These are phyloP conservation scores for Paramuricea clavata DNA, from an alignment of 92 coral and sea anemone species.

Conservation along the genomic window DNA sequence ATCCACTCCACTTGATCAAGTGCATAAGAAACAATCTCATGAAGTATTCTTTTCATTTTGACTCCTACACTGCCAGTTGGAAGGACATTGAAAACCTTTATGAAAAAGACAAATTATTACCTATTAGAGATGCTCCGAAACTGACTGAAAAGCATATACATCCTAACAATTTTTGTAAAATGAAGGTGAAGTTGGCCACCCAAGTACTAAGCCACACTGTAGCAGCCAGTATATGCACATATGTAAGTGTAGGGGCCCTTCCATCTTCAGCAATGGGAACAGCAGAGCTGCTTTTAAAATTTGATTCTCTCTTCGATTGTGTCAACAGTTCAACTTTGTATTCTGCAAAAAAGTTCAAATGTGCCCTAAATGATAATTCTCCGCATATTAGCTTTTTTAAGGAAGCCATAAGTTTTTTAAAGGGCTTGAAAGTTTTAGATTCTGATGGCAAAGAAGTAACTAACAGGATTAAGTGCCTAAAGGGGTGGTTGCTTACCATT, in stretches of 20 bases:
- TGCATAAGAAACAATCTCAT: slow-evolving; percentile 24
- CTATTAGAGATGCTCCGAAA: slow-evolving; percentile 16
- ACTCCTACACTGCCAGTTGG: not conserved
- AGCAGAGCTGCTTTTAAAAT: not conserved
- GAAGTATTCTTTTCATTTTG: slow-evolving; percentile 1
- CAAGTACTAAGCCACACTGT: slow-evolving; percentile 42
- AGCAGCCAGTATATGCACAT: not conserved
- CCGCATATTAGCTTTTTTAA: slow-evolving; percentile 15
- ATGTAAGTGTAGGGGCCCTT: not conserved
- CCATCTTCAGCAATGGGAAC: not conserved
- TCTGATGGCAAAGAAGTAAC: slow-evolving; percentile 12
- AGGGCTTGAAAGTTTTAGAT: not conserved
- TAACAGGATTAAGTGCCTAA: slow-evolving; percentile 16
- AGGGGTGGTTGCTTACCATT: slow-evolving; percentile 27
- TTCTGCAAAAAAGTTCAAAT: slow-evolving; percentile 3
- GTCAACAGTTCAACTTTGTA: slow-evolving; percentile 13
- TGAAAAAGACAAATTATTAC: not conserved
- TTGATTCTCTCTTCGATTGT: slow-evolving; percentile 1
- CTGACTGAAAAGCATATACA: slow-evolving; percentile 32
- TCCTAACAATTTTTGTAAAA: slow-evolving; percentile 15
- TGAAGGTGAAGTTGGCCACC: slow-evolving; percentile 45
- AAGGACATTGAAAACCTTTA: slow-evolving; percentile 4
- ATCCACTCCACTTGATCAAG: slow-evolving; percentile 26
- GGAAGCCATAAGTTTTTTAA: not conserved
- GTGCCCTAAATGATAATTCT: slow-evolving; percentile 17